Base-by-base conservation (phyloP, 2,113 vertebrate genomes). In the Tragelaphus buxtoni region DNA sequence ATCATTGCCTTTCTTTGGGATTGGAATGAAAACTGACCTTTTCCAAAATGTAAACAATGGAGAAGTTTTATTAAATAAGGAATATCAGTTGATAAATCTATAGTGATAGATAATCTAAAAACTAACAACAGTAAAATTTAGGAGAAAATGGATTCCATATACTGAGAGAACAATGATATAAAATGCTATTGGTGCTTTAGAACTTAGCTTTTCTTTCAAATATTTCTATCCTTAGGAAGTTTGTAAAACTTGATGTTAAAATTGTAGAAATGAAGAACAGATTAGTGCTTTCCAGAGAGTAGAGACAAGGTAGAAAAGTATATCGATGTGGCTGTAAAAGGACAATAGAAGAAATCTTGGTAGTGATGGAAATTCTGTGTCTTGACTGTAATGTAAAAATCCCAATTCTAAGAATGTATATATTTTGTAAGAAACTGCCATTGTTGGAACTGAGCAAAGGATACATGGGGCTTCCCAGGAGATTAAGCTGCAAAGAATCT, bases 131-230 rank as follows among this genome's bases (percentile, higher is more conserved):
- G 2, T 56, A 49, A 47, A 39, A 17, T 63, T 88, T 58, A 80
- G 28, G 4, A 65, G 14, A 95, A 77, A 16, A 45, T 35, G 24
- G 69, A 69, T 53, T 39, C 35, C 13, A 35, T 45, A 24, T 63
- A 16, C 6, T 49, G 8, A 74, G 9, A 90, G 49, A 91, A 49
- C 5, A 28, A 24, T 79, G 72, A 32, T 65, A 18, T 72, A 89
- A 47, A 49, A 30, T 47, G 56, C 4, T 39, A 10, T 83, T 90
- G 13, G 12, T 77, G 17, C 35, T 77, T 76, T 51, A 56, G 9
- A 81, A 55, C 53, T 42, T 42, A 87, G 16, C 32, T 84, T 94
- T 92, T 94, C 60, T 79, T 77, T 69, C 24, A 84, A 7, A 22
- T 63, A 69, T 45, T 84, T 28, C 3, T 60, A 72, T 74, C 39